These are phyloP conservation scores for Rhadinocentrus ornatus DNA, from an alignment of 2,797 vertebrate genomes.

Conservation along the genomic window DNA sequence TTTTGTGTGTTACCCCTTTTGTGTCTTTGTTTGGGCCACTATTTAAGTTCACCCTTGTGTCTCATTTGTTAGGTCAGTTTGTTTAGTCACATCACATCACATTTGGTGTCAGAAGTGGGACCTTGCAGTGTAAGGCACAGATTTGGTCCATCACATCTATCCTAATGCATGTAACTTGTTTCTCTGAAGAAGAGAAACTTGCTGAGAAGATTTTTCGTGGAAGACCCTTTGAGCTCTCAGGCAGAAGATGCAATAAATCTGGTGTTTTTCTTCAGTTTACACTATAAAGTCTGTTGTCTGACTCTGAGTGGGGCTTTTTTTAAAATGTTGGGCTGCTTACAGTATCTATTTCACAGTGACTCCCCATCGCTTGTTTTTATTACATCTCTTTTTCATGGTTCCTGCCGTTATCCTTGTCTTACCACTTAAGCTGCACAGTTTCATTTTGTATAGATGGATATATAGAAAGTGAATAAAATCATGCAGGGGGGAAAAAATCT, in stretches of 20 bases:
- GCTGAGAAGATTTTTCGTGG: conserved; percentile 16
- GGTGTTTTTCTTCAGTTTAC: conserved; percentile 53
- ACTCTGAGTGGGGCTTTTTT: conserved; percentile 30
- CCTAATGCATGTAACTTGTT: conserved; percentile 25
- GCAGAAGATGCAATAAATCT: conserved; percentile 48
- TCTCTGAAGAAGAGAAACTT: conserved; percentile 20
- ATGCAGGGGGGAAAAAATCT: conserved; percentile 1
- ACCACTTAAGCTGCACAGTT: conserved; percentile 27
- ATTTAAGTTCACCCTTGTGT: no score
- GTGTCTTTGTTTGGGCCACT: no score
- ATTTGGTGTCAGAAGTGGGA: no score
- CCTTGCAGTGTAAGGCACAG: no score
- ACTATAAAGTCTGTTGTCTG: conserved; percentile 40
- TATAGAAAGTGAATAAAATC: conserved; percentile 8
- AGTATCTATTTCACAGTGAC: conserved; percentile 13
- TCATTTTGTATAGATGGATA: conserved; percentile 9
- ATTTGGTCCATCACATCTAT: no score
- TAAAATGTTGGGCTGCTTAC: conserved; percentile 37
- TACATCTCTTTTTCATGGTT: conserved; percentile 30
- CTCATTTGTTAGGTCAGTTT: no score
- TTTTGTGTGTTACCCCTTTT: no score
- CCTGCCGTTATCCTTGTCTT: conserved; percentile 27
- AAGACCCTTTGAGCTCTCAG: conserved; percentile 58
- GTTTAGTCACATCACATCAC: no score
- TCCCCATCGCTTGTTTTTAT: conserved; percentile 42